Percentiles rank a stretch among this genome's conserved stretches.
These are phyloP conservation scores for Centropus unirufus DNA, from an alignment of 2,113 vertebrate genomes.

Conservation along the genomic window DNA sequence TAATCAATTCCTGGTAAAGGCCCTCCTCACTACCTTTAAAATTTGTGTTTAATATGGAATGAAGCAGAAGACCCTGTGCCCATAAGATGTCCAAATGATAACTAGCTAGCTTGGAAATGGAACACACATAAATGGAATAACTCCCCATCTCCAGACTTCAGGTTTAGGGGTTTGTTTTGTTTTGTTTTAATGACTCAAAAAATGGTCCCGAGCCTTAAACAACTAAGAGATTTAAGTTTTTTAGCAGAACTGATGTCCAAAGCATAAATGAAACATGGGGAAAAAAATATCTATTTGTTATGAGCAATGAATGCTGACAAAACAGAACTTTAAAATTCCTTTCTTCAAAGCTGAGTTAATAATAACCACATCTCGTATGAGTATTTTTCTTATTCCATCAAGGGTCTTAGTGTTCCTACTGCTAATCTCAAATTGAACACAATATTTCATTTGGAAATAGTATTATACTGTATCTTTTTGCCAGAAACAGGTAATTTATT, in stretches of 20 bases:
- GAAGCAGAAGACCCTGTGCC: background rate
- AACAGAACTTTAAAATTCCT: background rate
- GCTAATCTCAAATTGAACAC: background rate
- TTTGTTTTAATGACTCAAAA: background rate
- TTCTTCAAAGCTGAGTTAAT: background rate
- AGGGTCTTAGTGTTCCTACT: background rate
- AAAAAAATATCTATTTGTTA: background rate
- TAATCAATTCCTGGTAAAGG: background rate
- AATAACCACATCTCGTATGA: background rate
- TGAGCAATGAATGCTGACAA: background rate
- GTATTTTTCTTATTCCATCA: background rate
- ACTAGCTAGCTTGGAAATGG: background rate
- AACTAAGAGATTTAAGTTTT: background rate
- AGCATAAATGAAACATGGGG: background rate
- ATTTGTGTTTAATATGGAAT: background rate
- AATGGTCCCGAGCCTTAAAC: background rate
- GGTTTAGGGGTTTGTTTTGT: background rate
- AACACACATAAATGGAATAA: background rate
- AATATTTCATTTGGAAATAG: background rate
- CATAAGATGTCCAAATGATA: background rate
- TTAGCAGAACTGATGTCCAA: background rate
- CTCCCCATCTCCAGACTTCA: background rate
- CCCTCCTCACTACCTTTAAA: background rate
- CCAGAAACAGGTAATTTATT: background rate
- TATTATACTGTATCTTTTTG: background rate